Evolutionary conservation across 2,888 invertebrate genomes (phyloP), one percentile per base, ranked within the genome.

Genomic region (Malthinus flaveolus): DNA sequence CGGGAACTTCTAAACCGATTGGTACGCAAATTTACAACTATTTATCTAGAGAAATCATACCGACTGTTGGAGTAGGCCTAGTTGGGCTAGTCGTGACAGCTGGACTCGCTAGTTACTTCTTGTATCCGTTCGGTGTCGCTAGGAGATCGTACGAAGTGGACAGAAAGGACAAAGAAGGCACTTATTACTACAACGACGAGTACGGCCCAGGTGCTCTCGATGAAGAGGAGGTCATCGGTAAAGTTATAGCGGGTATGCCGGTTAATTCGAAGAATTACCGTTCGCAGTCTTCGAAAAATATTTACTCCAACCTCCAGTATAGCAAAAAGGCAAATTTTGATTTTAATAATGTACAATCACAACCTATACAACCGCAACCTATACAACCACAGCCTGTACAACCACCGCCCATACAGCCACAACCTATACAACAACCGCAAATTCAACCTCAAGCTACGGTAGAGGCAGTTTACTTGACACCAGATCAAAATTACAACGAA

Each of bases 1-100:
- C 23, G 5, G 23, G 23, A 23, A 42, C 39, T 11, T 37, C 46
- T n/a, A 84, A 88, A 53, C 87, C 89, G 1, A 82, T 90, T 0
- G 84, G 87, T 7, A 87, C 89, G 0, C 87, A 89, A 73, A 85
- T 91, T 23, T 91, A 90, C 70, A 90, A 89, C 69, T 91, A 89
- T 69, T 77, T 91, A 36, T 89, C 90, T 1, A 82, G 90, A 66
- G 90, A 91, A 80, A 87, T 91, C 0, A 90, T 91, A 87, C 90
- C 91, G 0, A 88, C 89, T 32, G 88, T 91, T 12, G 90, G 91
- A 0, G 87, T 90, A 0, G 90, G 91, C 67, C 78, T 91, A 12
- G 85, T 90, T 8, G 90, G 91, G 1, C 75, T 91, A 37, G 87
- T 90, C 59, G 84, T 90, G 59, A 83, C 88, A 35, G 87, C 88